Conservation (phyloP, 2,888 invertebrate genomes). For the Drosophila paracracens region DNA sequence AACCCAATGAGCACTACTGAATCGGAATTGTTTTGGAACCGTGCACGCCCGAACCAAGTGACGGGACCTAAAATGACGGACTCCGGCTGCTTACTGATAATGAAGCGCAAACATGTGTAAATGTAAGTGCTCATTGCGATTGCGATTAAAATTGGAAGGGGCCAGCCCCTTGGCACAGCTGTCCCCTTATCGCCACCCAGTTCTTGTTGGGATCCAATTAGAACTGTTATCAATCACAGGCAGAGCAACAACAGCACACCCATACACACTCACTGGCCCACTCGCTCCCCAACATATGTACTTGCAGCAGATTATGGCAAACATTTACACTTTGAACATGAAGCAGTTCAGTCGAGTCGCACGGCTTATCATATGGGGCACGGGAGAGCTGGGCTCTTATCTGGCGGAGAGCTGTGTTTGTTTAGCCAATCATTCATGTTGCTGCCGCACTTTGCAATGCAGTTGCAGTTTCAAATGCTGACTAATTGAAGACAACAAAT, state of each 20-base stretch:
- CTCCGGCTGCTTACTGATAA: conserved; percentile 56
- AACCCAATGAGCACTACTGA: conserved; percentile 64
- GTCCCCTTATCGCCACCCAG: conserved; percentile 8
- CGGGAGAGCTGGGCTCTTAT: conserved; percentile 55
- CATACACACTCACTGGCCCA: conserved; percentile 19
- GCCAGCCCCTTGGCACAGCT: conserved; percentile 11
- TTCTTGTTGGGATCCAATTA: conserved; percentile 68
- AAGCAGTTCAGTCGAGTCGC: conserved; percentile 24
- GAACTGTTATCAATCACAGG: conserved; percentile 65
- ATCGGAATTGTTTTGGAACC: conserved; percentile 33
- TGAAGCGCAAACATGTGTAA: conserved; percentile 71
- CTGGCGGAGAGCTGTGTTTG: conserved; percentile 42
- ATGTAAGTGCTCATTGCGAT: conserved; percentile 70
- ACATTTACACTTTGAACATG: conserved; percentile 54
- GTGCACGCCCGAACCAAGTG: conserved; percentile 44
- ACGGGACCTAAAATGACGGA: conserved; percentile 26
- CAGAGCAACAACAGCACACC: conserved; percentile 18
- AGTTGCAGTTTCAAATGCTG: conserved; percentile 11
- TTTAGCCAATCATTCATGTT: conserved; percentile 16
- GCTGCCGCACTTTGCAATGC: conserved; percentile 3
- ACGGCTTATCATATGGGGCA: conserved; percentile 63
- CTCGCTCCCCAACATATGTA: neutral
- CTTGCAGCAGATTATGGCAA: conserved; percentile 53
- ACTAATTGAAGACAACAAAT: conserved; percentile 12
- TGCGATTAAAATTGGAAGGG: conserved; percentile 65